Evolutionary conservation across 2,113 vertebrate species (phyloP), one percentile per base, ranked within the genome.

Genomic region (Prunella himalayana): DNA sequence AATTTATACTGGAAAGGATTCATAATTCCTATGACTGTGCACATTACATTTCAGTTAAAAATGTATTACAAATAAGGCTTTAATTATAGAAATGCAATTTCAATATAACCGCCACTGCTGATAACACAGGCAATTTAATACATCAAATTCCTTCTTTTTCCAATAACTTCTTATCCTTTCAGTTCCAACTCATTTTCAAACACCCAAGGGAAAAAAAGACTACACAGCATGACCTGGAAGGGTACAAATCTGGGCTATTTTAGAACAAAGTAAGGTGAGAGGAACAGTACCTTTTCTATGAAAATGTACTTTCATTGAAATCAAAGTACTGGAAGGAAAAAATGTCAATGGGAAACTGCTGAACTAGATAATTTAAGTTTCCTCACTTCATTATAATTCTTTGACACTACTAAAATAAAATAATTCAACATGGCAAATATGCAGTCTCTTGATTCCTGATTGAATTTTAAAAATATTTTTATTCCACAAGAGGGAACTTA

Each of bases 221-320:
- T 89, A 81, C 73, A 53, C 49, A 87, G 65, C 57, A 76, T 89
- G 81, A 92, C 72, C 76, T 91, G 37, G 75, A 91, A 94, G 47
- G 79, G 76, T 84, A 92, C 44, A 89, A 86, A 91, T 82, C 61
- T 61, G 28, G 69, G 27, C 65, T 95, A 72, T 82, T 94, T 92
- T 82, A 90, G 90, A 90, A 92, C 64, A 92, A 95, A 90, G 87
- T 79, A 91, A 89, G 71, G 78, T 89, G 84, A 95, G 63, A 88
- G 39, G 53, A 91, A 72, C 35, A 70, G 63, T 65, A 80, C 50
- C 28, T 95, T 91, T 89, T 79, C 87, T 82, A 87, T 68, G 70
- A 85, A 95, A 95, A 94, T 85, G 63, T 72, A 85, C 30, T 87
- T 95, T 91, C 70, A 87, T 66, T 76, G 77, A 91, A 96, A 94